These are phyloP conservation scores for Corvus hawaiiensis DNA, from an alignment of 2,113 vertebrate species.

Conservation along the genomic window DNA sequence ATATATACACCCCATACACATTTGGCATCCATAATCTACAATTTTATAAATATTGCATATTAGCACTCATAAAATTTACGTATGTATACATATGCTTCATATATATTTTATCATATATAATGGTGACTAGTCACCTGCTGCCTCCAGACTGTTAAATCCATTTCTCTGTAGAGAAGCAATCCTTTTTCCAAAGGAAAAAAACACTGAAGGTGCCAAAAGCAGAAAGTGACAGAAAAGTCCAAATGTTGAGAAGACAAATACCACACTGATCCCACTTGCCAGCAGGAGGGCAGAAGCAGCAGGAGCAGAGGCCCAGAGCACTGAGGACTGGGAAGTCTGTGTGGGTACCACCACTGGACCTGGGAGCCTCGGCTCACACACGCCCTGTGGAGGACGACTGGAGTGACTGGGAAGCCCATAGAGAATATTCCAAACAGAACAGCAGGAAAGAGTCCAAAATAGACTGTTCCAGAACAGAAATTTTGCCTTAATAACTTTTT, in stretches of 20 bases:
- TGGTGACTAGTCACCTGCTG: not conserved
- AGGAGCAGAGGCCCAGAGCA: not conserved
- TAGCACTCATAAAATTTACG: not conserved
- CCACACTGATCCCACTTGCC: rapidly evolving
- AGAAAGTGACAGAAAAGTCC: not conserved
- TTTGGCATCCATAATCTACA: not conserved
- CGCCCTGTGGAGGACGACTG: rapidly evolving
- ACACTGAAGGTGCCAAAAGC: not conserved
- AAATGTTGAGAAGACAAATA: not conserved
- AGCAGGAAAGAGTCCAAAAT: not conserved
- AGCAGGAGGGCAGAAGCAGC: not conserved
- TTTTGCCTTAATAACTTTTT: not conserved
- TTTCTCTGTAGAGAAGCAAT: not conserved
- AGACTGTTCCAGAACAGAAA: not conserved
- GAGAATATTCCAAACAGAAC: not conserved
- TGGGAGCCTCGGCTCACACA: not conserved
- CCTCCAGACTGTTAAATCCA: not conserved
- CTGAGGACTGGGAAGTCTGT: rapidly evolving
- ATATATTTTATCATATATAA: not conserved
- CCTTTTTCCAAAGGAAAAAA: not conserved
- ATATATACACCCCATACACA: not conserved
- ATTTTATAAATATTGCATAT: not conserved
- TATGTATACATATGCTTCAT: not conserved
- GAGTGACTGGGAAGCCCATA: rapidly evolving
- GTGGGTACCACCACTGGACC: rapidly evolving